Evolutionary conservation across 2,113 vertebrate genomes (phyloP).

Genomic region (Macquaria ambigua): DNA sequence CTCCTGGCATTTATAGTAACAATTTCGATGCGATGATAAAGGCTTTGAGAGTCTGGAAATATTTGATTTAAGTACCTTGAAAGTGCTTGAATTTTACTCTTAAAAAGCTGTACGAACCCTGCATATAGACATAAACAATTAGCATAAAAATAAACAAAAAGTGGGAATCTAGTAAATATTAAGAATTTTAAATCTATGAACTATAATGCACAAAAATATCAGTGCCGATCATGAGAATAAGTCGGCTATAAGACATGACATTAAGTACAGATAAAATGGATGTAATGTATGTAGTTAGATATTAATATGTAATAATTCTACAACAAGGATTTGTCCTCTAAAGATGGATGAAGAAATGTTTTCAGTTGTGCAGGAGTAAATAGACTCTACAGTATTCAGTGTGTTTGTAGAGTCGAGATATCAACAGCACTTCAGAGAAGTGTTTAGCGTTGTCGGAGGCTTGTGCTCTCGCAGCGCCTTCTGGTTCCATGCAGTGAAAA

Average conservation of each 20-base stretch:
- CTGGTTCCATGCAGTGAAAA: slow-evolving; percentile 22
- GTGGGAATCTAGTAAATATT: not conserved
- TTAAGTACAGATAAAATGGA: not conserved
- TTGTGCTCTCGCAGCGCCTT: slow-evolving; percentile 22
- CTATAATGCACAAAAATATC: not conserved
- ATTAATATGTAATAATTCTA: not conserved
- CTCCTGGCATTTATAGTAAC: too few species aligned
- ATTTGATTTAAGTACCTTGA: too few species aligned
- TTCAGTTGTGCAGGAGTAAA: not conserved
- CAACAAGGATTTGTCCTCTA: not conserved
- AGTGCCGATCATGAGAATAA: not conserved
- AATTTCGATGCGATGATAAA: too few species aligned
- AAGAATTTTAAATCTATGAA: not conserved
- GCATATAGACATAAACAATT: not conserved
- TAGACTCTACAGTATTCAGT: not conserved
- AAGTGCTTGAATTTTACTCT: too few species aligned
- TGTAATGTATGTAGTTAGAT: not conserved
- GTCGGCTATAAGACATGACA: not conserved
- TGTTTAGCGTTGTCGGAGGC: not conserved
- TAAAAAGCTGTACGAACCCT: too few species aligned
- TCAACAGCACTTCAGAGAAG: not conserved
- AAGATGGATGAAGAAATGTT: not conserved
- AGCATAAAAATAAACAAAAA: not conserved
- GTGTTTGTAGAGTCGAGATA: slow-evolving; percentile 6
- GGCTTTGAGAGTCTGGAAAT: too few species aligned